These are phyloP conservation scores for Pseudorasbora parva DNA, from an alignment of 2,113 vertebrate species.

Conservation along the genomic window DNA sequence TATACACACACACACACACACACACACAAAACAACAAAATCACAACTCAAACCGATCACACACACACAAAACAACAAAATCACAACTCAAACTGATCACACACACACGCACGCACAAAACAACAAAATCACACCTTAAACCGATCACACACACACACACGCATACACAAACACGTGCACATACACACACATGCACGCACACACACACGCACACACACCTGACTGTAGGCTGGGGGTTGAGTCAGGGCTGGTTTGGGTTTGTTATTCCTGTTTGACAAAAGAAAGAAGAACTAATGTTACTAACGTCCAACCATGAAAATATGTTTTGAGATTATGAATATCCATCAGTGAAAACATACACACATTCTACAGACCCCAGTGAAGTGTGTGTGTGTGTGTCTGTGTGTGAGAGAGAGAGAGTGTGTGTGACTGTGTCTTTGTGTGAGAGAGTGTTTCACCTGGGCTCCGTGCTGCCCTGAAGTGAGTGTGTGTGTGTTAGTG, in stretches of 20 bases:
- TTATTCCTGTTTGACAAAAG: slow-evolving; percentile 40
- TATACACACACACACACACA: slow-evolving; percentile 55
- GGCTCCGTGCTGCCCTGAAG: too few species aligned
- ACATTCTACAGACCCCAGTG: not conserved
- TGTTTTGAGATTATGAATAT: not conserved
- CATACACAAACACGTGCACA: too few species aligned
- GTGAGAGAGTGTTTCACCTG: not conserved
- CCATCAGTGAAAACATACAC: not conserved
- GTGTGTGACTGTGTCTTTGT: not conserved
- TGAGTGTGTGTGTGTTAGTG: not conserved
- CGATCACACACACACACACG: too few species aligned
- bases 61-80: too few species aligned
- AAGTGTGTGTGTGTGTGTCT: not conserved
- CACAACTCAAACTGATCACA: too few species aligned
- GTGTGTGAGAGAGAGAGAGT: too few species aligned
- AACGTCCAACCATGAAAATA: not conserved
- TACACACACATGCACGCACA: too few species aligned
- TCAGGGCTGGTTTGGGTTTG: slow-evolving; percentile 40
- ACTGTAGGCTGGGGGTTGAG: slow-evolving; percentile 37
- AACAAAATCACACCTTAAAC: too few species aligned
- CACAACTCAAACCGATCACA: too few species aligned
- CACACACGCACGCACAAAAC: too few species aligned
- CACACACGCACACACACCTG: slow-evolving; percentile 30
- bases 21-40: not conserved
- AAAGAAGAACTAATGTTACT: not conserved